Percentiles rank a stretch among this genome's conserved stretches.
Conservation (phyloP, 2,113 vertebrate genomes). For the Condylura cristata region DNA sequence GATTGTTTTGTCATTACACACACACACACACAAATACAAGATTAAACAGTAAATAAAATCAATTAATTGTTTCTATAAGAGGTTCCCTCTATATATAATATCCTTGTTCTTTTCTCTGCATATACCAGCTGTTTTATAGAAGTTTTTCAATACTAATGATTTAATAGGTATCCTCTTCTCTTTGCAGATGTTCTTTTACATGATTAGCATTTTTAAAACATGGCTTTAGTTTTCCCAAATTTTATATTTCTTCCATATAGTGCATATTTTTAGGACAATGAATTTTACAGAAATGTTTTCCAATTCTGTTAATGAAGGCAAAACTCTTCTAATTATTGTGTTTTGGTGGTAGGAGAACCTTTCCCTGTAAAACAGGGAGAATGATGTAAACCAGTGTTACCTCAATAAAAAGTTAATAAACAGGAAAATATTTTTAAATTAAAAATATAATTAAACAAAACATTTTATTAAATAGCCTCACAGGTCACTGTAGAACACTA, state of each 20-base stretch:
- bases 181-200: constrained; percentile 24
- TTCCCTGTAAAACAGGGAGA: too few species aligned
- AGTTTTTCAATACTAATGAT: not conserved
- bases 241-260: constrained; percentile 1
- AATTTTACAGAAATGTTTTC: not conserved
- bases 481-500: too few species aligned
- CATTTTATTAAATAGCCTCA: too few species aligned
- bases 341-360: too few species aligned
- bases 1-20: not conserved
- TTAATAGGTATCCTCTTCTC: not conserved
- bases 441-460: too few species aligned
- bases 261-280: not conserved
- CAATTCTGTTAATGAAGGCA: not conserved
- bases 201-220: not conserved
- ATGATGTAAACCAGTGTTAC: too few species aligned
- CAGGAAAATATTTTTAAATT: not conserved
- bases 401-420: not conserved
- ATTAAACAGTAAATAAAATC: constrained; percentile 27
- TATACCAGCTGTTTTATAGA: not conserved
- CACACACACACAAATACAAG: not conserved
- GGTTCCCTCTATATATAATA: fast-evolving
- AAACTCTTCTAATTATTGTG: not conserved
- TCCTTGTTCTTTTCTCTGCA: not conserved
- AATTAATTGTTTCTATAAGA: not conserved
- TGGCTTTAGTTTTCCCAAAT: not conserved